Percentiles rank a stretch among this genome's conserved stretches.
phyloP scores from a whole-genome alignment of 2,797 vertebrate genomes.

The Eulemur albifrons region DNA sequence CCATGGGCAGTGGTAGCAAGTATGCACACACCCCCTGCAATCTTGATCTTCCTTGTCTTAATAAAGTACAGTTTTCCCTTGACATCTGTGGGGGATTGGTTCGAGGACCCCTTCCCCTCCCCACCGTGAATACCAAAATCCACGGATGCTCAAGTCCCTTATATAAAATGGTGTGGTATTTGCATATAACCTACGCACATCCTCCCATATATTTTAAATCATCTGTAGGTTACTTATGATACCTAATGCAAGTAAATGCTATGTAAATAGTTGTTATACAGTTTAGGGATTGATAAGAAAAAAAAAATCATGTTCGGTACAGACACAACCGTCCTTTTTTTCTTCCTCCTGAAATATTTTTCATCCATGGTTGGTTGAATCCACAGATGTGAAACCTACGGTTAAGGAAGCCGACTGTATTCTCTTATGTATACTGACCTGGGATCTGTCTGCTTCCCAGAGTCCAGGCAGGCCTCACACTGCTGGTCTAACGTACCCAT shows the following conservation, averaged over 20 bases:
- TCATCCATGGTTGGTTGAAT: background rate
- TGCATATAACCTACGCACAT: background rate
- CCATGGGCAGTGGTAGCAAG: background rate
- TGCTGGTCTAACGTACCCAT: background rate
- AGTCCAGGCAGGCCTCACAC: rapidly evolving
- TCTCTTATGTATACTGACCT: background rate
- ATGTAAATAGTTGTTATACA: background rate
- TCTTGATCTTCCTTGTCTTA: background rate
- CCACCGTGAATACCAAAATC: background rate
- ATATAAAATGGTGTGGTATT: background rate
- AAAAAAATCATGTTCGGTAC: background rate
- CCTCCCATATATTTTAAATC: background rate
- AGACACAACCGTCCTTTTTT: background rate
- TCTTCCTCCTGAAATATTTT: background rate
- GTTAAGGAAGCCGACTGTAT: background rate
- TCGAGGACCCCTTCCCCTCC: background rate
- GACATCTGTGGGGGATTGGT: background rate
- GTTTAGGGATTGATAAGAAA: background rate
- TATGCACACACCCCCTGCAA: background rate
- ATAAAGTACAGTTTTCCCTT: background rate
- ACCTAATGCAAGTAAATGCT: background rate
- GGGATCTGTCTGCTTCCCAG: background rate
- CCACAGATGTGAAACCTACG: background rate
- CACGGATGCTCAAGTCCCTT: background rate
- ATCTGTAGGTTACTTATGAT: background rate